Percentiles rank a stretch among this genome's conserved stretches.
Conservation (phyloP, 2,888 invertebrate species). For the Sarcophaga variegata region DNA sequence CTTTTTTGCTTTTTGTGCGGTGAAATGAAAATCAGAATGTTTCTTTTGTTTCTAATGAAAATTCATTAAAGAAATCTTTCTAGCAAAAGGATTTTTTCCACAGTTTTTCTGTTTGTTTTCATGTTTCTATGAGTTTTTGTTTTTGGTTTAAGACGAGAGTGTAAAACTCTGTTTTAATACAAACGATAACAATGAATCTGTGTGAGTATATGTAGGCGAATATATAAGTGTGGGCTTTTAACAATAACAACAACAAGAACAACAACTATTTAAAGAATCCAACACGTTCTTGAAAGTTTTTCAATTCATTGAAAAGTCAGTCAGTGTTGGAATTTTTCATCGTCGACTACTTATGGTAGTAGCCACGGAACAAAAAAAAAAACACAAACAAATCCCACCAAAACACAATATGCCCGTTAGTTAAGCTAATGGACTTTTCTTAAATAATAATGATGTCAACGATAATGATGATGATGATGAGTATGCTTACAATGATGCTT, state of each 20-base stretch:
- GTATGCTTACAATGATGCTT: not conserved
- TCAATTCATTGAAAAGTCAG: slow-evolving; percentile 29
- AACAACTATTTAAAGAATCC: slow-evolving; percentile 5
- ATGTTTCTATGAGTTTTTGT: not conserved
- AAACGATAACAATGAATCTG: slow-evolving; percentile 18
- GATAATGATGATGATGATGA: slow-evolving; percentile 19
- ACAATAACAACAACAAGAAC: not conserved
- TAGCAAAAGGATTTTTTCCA: not conserved
- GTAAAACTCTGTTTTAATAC: slow-evolving; percentile 13
- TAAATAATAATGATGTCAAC: not conserved
- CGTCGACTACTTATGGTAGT: not conserved
- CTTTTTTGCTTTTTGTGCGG: not conserved
- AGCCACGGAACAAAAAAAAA: not conserved
- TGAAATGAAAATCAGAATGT: slow-evolving; percentile 36
- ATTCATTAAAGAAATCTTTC: slow-evolving; percentile 53
- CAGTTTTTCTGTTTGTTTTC: not conserved
- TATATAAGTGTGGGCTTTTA: not conserved
- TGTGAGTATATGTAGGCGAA: not conserved
- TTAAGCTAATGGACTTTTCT: slow-evolving; percentile 56
- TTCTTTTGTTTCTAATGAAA: slow-evolving; percentile 54
- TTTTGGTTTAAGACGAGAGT: not conserved
- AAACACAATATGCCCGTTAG: slow-evolving; percentile 41
- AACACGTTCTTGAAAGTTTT: slow-evolving; percentile 59
- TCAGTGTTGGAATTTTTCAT: not conserved
- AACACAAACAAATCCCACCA: not conserved